A percentile compares a stretch with the other conserved stretches of the same genome.
phyloP scores from a whole-genome alignment of 2,113 vertebrate genomes.

The Microtus montanus region DNA sequence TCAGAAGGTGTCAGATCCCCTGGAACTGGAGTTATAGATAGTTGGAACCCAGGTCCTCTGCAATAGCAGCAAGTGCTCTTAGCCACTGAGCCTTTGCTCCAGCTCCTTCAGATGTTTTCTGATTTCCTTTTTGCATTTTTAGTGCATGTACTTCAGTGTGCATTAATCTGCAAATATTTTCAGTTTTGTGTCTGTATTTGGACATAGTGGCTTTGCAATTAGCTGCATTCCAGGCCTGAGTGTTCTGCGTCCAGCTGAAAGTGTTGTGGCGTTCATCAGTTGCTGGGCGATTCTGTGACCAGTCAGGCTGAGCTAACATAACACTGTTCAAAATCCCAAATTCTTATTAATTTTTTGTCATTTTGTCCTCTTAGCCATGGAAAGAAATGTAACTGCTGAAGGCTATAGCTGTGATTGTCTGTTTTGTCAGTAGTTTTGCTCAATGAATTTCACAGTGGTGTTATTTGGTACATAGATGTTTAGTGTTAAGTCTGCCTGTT shows the following conservation, averaged over 20 bases:
- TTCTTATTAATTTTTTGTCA: not conserved
- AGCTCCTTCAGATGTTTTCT: not conserved
- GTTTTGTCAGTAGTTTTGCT: not conserved
- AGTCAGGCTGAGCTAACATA: not conserved
- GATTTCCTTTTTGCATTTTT: not conserved
- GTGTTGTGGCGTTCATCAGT: not conserved
- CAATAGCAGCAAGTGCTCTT: not conserved
- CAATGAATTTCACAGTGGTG: not conserved
- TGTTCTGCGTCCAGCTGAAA: not conserved
- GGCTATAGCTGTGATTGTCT: not conserved
- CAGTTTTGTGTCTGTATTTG: not conserved
- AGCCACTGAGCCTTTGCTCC: not conserved
- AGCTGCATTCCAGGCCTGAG: not conserved
- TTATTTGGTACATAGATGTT: not conserved
- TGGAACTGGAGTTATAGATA: not conserved
- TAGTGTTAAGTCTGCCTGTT: not conserved
- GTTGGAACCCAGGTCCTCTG: not conserved
- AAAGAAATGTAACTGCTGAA: not conserved
- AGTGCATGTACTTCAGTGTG: not conserved
- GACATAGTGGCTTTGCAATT: not conserved
- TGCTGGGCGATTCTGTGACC: not conserved
- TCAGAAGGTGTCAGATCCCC: not conserved
- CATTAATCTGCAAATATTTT: not conserved
- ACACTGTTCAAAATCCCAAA: not conserved
- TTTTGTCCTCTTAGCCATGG: not conserved